phyloP scores from a whole-genome alignment of 35 echinoderm and acorn worm genomes.

The Lytechinus variegatus region DNA sequence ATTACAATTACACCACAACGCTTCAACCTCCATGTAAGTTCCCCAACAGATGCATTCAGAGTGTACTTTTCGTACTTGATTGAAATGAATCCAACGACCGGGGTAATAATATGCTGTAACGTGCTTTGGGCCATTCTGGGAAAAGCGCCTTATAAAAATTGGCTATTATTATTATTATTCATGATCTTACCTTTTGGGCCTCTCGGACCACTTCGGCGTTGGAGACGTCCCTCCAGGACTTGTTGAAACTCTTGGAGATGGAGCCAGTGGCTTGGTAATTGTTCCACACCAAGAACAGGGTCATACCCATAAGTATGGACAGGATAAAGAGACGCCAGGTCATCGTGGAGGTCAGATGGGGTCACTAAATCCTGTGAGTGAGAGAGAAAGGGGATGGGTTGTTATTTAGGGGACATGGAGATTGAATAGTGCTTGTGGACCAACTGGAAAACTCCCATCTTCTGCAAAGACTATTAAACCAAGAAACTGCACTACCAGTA shows the following conservation, averaged over 20 bases:
- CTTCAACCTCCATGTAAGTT: too few species aligned
- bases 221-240: constrained; percentile 7
- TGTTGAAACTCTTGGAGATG: background rate
- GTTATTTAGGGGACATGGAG: background rate
- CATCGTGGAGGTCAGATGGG: background rate
- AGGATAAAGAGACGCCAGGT: background rate
- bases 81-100: too few species aligned
- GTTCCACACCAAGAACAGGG: constrained; percentile 19
- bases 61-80: too few species aligned
- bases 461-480: background rate
- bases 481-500: background rate
- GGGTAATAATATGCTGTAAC: too few species aligned
- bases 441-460: background rate
- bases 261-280: constrained; percentile 30
- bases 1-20: too few species aligned
- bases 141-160: too few species aligned
- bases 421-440: too few species aligned
- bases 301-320: constrained; percentile 25
- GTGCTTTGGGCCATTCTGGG: too few species aligned
- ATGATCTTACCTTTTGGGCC: background rate
- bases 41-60: too few species aligned
- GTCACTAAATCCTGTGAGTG: background rate
- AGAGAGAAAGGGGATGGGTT: background rate
- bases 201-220: background rate
- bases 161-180: too few species aligned